phyloP scores from a whole-genome alignment of 2,888 invertebrate species.

The Stenoptilia bipunctidactyla region DNA sequence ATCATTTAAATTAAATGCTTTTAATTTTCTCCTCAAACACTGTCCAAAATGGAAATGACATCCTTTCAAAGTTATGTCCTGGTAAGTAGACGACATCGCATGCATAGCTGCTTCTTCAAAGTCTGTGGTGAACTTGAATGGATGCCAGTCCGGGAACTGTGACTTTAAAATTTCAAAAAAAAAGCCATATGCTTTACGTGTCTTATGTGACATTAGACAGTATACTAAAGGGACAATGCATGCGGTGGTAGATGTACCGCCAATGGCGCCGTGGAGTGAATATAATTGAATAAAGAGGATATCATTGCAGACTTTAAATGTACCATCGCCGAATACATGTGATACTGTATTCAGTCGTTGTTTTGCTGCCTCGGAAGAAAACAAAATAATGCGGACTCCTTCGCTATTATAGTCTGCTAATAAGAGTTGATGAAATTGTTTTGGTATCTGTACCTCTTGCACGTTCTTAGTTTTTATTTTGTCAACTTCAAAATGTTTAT shows the following conservation, averaged over 20 bases:
- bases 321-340: not conserved
- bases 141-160: not conserved
- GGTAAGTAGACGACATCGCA: not conserved
- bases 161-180: not conserved
- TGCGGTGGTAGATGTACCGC: not conserved
- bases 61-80: not conserved
- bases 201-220: not conserved
- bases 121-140: not conserved
- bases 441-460: not conserved
- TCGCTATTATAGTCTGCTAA: too few relatives aligned
- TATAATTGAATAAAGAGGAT: not conserved
- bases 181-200: not conserved
- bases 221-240: not conserved
- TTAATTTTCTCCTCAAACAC: too few relatives aligned
- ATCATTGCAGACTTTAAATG: not conserved
- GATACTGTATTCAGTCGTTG: too few relatives aligned
- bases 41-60: not conserved
- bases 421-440: too few relatives aligned
- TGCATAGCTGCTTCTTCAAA: not conserved
- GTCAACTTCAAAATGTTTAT: not conserved
- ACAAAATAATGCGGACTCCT: not conserved
- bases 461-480: not conserved
- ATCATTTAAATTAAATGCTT: too few relatives aligned
- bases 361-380: not conserved
- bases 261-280: not conserved